These are phyloP conservation scores for Pseudochaenichthys georgianus DNA, from an alignment of 2,797 vertebrate genomes.

Conservation along the genomic window DNA sequence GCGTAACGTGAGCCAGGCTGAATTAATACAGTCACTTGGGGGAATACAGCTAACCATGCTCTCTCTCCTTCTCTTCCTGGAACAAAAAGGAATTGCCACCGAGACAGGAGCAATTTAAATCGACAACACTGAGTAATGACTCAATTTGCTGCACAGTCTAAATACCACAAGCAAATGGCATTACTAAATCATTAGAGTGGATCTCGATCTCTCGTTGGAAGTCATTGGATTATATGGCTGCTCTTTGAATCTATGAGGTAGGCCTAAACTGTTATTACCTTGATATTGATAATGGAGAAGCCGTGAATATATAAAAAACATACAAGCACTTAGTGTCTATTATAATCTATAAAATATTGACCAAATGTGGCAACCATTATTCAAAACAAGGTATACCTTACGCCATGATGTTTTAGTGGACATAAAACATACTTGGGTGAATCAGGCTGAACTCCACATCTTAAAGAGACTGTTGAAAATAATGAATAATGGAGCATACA, in stretches of 20 bases:
- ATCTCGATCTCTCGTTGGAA: conserved; percentile 67
- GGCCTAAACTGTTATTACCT: conserved; percentile 23
- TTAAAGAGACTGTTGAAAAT: neutral
- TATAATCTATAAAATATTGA: neutral
- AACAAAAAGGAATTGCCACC: conserved; percentile 81
- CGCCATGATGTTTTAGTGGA: neutral
- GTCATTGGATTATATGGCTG: conserved; percentile 57
- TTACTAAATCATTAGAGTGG: conserved; percentile 81
- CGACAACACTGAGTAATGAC: conserved; percentile 83
- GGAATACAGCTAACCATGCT: conserved; percentile 71
- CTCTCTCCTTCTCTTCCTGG: conserved; percentile 67
- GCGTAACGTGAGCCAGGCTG: conserved; percentile 76
- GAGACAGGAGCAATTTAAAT: conserved; percentile 82
- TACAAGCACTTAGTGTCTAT: neutral
- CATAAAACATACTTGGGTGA: conserved; percentile 2
- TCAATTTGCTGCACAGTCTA: conserved; percentile 81
- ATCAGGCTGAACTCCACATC: conserved; percentile 4
- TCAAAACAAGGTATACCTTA: neutral
- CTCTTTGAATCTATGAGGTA: conserved; percentile 39
- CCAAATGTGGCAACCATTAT: neutral
- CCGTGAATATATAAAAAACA: neutral
- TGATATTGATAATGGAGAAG: conserved; percentile 13
- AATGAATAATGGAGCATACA: neutral
- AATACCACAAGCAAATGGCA: conserved; percentile 80
- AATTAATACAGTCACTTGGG: conserved; percentile 82